Percentiles rank a stretch among this genome's conserved stretches.
These are phyloP conservation scores for Dasysyrphus tricinctus DNA, from an alignment of 2,888 invertebrate genomes.

Conservation along the genomic window DNA sequence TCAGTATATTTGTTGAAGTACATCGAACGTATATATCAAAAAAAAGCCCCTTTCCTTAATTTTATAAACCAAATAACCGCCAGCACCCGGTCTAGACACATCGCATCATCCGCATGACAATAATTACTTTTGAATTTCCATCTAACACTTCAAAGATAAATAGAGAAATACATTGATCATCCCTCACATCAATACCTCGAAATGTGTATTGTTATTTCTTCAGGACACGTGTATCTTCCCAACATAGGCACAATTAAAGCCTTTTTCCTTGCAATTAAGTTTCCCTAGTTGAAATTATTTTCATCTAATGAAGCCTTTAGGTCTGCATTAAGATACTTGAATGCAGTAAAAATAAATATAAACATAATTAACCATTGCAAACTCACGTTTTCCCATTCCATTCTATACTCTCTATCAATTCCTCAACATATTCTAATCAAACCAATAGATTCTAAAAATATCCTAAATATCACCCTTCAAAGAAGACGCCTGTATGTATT, in stretches of 20 bases:
- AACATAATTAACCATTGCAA: slow-evolving; percentile 12
- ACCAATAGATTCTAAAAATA: slow-evolving; percentile 29
- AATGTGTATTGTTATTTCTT: neutral
- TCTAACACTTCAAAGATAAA: neutral
- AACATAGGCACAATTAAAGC: neutral
- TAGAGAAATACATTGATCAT: neutral
- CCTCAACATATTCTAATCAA: slow-evolving; percentile 17
- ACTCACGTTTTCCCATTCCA: slow-evolving; percentile 3
- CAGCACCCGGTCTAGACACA: neutral
- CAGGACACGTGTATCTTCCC: neutral
- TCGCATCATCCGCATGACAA: neutral
- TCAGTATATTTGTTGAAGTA: too few relatives aligned
- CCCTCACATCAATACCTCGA: neutral
- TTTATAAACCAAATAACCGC: neutral
- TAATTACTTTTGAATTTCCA: neutral
- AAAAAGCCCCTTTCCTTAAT: neutral
- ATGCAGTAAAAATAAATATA: too few relatives aligned
- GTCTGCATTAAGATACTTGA: neutral
- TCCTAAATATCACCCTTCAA: slow-evolving; percentile 4
- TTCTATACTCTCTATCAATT: neutral
- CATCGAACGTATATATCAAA: too few relatives aligned
- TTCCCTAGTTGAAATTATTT: neutral
- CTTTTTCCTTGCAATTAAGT: neutral
- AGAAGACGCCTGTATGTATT: slow-evolving; percentile 1
- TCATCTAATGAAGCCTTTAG: slow-evolving; percentile 13